Evolutionary conservation across 2,797 vertebrate species (phyloP).

Genomic region (Meriones psammophilus): DNA sequence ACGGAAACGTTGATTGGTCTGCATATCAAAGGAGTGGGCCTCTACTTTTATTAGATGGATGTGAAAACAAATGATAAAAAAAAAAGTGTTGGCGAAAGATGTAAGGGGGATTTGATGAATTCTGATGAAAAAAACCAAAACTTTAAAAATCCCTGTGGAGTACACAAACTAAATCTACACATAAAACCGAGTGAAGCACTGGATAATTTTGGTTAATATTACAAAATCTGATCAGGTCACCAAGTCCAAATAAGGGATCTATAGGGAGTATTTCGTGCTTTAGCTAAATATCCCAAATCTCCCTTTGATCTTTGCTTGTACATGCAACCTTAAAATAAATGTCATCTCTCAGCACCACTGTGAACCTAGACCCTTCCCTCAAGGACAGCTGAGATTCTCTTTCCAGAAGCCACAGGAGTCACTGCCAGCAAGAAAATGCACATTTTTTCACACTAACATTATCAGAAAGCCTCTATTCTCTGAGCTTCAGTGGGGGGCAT

Average conservation of each 20-base stretch:
- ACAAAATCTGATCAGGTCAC: constrained; percentile 18
- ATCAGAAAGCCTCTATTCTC: constrained; percentile 34
- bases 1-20: constrained; percentile 40
- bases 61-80: constrained; percentile 69
- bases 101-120: constrained; percentile 54
- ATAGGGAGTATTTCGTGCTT: neutral
- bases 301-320: constrained; percentile 2
- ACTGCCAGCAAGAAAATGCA: neutral
- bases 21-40: constrained; percentile 2
- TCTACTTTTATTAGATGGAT: constrained; percentile 61
- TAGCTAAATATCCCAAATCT: neutral
- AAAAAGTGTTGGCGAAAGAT: constrained; percentile 42
- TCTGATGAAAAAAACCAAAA: neutral
- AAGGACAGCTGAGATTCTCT: neutral
- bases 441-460: neutral
- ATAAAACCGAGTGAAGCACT: neutral
- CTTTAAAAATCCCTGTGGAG: neutral
- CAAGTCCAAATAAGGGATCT: neutral
- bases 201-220: constrained; percentile 55
- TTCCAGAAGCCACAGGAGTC: neutral
- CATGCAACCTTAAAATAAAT: constrained; percentile 19
- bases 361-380: neutral
- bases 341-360: neutral
- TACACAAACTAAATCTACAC: neutral
- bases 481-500: neutral